phyloP scores from a whole-genome alignment of 35 echinoderm and acorn worm species.

The Apostichopus parvimensis region DNA sequence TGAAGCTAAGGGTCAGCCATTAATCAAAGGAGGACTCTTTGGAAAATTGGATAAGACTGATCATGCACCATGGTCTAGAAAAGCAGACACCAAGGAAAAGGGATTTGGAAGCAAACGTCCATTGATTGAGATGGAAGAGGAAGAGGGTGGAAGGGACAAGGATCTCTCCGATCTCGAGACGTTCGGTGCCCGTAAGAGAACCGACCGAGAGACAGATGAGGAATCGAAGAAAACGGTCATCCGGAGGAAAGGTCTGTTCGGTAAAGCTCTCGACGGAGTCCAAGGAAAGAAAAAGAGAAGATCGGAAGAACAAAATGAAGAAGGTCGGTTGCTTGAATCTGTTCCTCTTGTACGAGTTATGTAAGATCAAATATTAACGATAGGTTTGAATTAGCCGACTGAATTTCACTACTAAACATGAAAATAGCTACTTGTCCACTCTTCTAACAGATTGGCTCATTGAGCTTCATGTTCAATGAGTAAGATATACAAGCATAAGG shows the following conservation, averaged over 20 bases:
- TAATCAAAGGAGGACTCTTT: neutral
- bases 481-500: too few relatives aligned
- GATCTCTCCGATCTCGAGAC: slow-evolving; percentile 13
- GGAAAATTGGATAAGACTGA: neutral
- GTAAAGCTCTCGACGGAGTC: slow-evolving; percentile 6
- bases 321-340: neutral
- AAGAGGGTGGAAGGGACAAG: neutral
- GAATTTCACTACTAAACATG: too few relatives aligned
- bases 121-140: slow-evolving; percentile 42
- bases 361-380: too few relatives aligned
- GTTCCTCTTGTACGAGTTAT: neutral
- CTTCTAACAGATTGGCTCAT: too few relatives aligned
- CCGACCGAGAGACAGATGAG: neutral
- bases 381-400: too few relatives aligned
- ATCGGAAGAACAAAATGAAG: slow-evolving; percentile 12
- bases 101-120: slow-evolving; percentile 10
- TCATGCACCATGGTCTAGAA: neutral
- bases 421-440: too few relatives aligned
- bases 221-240: neutral
- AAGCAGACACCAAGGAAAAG: neutral
- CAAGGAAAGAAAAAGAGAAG: slow-evolving; percentile 27
- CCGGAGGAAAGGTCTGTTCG: neutral
- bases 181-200: neutral
- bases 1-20: neutral
- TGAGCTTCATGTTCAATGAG: too few relatives aligned